Conservation (phyloP, 2,113 vertebrate genomes). For the Osmerus eperlanus region DNA sequence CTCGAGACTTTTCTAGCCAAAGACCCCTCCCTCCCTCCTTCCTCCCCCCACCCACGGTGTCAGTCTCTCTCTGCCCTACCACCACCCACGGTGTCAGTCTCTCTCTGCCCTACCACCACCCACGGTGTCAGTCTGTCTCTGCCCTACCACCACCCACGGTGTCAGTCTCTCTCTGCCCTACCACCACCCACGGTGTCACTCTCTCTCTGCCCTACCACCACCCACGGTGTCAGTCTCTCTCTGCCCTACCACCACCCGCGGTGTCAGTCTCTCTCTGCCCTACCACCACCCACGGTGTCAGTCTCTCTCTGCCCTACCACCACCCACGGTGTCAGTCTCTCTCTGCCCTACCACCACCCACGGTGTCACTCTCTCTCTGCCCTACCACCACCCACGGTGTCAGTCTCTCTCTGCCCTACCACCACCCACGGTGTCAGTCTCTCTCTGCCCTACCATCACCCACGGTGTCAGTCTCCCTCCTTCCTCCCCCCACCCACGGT, state of each 20-base stretch:
- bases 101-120: constrained; percentile 58
- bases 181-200: constrained; percentile 62
- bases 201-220: constrained; percentile 53
- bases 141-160: constrained; percentile 56
- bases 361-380: no score
- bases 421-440: constrained; percentile 61
- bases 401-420: constrained; percentile 51
- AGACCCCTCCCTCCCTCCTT: constrained; percentile 29
- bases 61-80: constrained; percentile 51
- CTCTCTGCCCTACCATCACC: constrained; percentile 54
- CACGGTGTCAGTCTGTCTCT: constrained; percentile 57
- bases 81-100: no score
- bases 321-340: constrained; percentile 61
- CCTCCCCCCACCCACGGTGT: constrained; percentile 59
- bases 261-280: constrained; percentile 54
- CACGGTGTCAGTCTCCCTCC: no score
- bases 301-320: no score
- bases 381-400: constrained; percentile 59
- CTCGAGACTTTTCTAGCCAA: constrained; percentile 52
- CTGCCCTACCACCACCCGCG: constrained; percentile 59
- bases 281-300: constrained; percentile 59
- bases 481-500: constrained; percentile 59
- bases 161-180: no score
- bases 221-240: no score
- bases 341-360: constrained; percentile 54